Evolutionary conservation across 2,888 invertebrate species (phyloP), one percentile per base, ranked within the genome.

Genomic region (Noctuana brunneofusca): DNA sequence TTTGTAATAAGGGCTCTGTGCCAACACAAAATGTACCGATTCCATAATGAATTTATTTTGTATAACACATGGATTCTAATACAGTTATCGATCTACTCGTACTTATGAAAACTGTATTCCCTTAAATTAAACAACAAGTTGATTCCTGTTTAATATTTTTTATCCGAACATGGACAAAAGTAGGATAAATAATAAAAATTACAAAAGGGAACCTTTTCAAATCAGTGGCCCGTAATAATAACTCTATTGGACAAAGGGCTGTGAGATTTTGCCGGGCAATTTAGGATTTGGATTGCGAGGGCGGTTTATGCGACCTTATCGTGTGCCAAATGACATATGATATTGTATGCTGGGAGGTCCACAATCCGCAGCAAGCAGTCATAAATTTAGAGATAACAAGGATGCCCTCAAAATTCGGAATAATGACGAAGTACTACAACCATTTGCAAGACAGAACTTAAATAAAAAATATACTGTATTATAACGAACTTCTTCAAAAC

Each of bases 211-310:
- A 41, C 49, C 62, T 82, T 80, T 82, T 84, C 77, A 84, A 87
- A 84, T 83, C 85, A 84, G 76, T 79, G 81, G 76, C 74, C 84
- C 84, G 83, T 79, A 83, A 85, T 86, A 89, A 87, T 83, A 87
- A 84, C 81, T 81, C 79, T 76, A 84, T 84, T 79, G 79, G 74
- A 84, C 80, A 86, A 87, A 87, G 84, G 85, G 83, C 78, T 78
- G 75, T 74, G 80, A 79, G 77, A 84, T 87, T 85, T 83, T 79
- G 80, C 75, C 80, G 77, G 81, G 78, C 84, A 81, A 87, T 87
- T 87, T 86, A 71, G 79, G 70, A 75, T 75, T 76, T 75, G 69
- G 76, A 80, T 74, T 76, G 79, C 69, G 76, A 80, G 80, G 81
- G 81, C 77, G 78, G 78, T 74, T 72, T 68, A 68, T 70, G 71